Percentiles rank a stretch among this genome's conserved stretches.
These are phyloP conservation scores for Phoxinus phoxinus DNA, from an alignment of 2,113 vertebrate genomes.

Conservation along the genomic window DNA sequence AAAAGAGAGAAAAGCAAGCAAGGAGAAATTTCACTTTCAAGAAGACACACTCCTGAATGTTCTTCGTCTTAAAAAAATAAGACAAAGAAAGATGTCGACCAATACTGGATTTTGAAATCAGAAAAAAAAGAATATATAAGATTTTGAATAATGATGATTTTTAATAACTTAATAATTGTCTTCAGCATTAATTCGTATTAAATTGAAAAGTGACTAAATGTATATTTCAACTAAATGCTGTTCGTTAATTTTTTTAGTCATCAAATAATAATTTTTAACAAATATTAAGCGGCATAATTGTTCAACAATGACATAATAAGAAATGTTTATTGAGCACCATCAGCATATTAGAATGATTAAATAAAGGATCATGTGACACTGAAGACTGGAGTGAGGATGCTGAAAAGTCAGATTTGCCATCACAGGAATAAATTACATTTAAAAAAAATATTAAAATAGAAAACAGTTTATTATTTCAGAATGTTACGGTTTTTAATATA, in stretches of 20 bases:
- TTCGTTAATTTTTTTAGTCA: too few species aligned
- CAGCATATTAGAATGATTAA: too few species aligned
- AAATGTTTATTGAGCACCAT: too few species aligned
- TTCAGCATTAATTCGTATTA: too few species aligned
- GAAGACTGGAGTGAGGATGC: not conserved
- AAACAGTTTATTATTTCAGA: not conserved
- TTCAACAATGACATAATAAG: not conserved
- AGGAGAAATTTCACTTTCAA: slow-evolving; percentile 6
- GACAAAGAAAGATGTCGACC: not conserved
- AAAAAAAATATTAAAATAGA: not conserved
- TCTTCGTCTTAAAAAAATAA: not conserved
- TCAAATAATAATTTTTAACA: not conserved
- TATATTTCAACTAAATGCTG: too few species aligned
- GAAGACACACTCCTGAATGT: slow-evolving; percentile 19
- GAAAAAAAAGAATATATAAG: too few species aligned
- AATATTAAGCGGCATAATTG: not conserved
- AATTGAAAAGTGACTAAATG: too few species aligned
- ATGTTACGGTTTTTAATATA: not conserved
- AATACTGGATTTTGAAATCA: not conserved
- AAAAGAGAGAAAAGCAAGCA: slow-evolving; percentile 4
- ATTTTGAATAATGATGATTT: too few species aligned
- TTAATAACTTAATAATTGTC: too few species aligned
- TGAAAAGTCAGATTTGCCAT: not conserved
- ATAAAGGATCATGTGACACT: too few species aligned
- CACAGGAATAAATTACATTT: not conserved